Evolutionary conservation across 2,113 vertebrate genomes (phyloP).

Genomic region (Menidia beryllina): DNA sequence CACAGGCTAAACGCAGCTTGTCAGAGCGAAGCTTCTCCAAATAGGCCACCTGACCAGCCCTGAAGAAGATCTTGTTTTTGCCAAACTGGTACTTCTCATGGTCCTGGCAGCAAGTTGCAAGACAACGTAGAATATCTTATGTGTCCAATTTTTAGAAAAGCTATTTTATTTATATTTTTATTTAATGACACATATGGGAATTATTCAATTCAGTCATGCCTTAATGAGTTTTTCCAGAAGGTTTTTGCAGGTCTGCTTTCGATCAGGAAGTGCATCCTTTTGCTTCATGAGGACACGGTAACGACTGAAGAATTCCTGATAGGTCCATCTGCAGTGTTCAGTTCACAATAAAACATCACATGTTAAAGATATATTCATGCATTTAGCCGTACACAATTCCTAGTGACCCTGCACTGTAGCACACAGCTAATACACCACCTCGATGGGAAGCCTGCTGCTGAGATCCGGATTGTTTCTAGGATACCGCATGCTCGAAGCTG

Average conservation of each 20-base stretch:
- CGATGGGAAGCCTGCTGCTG: conserved; percentile 95
- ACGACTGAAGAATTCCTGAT: conserved; percentile 96
- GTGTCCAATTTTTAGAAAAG: not conserved
- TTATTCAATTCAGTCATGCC: conserved; percentile 72
- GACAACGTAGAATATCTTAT: not conserved
- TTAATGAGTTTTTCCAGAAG: conserved; percentile 90
- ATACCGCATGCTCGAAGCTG: conserved; percentile 96
- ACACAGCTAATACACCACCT: conserved; percentile 80
- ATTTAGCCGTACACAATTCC: not conserved
- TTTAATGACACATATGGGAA: not conserved
- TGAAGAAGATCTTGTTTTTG: conserved; percentile 98
- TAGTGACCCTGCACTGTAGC: not conserved
- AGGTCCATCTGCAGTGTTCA: conserved; percentile 89
- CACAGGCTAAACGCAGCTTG: conserved; percentile 90
- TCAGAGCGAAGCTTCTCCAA: conserved; percentile 96
- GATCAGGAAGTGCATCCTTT: conserved; percentile 89
- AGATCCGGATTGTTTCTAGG: conserved; percentile 96
- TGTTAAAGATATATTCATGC: not conserved
- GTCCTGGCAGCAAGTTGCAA: conserved; percentile 80
- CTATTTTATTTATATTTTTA: not conserved
- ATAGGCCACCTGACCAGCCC: conserved; percentile 96
- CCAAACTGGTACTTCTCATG: conserved; percentile 96
- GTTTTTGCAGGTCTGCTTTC: conserved; percentile 92
- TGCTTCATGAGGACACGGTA: conserved; percentile 96
- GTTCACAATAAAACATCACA: not conserved